phyloP scores from a whole-genome alignment of 2,113 vertebrate species.

The Sinosuthora webbiana region DNA sequence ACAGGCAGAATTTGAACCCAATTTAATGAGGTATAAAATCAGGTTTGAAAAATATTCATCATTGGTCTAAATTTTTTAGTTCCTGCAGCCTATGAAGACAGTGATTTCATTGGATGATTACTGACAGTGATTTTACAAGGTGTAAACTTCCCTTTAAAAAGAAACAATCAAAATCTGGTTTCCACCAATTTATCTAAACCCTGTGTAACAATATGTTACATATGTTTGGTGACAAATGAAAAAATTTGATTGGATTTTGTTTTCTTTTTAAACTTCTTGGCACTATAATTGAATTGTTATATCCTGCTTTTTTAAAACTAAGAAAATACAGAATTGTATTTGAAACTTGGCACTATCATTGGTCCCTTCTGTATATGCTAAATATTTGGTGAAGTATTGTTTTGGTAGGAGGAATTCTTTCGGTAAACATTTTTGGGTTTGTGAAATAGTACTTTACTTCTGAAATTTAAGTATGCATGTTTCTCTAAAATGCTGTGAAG shows the following conservation, averaged over 20 bases:
- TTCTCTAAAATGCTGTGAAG: constrained; percentile 30
- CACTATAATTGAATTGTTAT: not conserved
- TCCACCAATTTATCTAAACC: not conserved
- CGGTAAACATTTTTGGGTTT: not conserved
- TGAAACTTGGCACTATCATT: not conserved
- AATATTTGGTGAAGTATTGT: not conserved
- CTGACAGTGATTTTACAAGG: not conserved
- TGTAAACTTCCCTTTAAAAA: not conserved
- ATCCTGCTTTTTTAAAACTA: not conserved
- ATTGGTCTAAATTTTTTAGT: not conserved
- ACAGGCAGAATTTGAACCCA: not conserved
- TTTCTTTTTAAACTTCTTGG: not conserved
- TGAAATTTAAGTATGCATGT: not conserved
- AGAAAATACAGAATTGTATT: not conserved
- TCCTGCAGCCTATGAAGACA: not conserved
- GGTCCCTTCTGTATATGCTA: not conserved
- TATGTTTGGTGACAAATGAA: not conserved
- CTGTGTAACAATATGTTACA: not conserved
- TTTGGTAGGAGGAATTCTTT: not conserved
- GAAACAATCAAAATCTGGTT: not conserved
- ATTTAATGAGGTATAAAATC: not conserved
- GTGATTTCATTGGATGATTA: not conserved
- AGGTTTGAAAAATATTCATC: not conserved
- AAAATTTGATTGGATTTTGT: not conserved
- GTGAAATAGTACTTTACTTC: not conserved